Conservation (phyloP, 2,113 vertebrate species). For the Heterotis niloticus region DNA sequence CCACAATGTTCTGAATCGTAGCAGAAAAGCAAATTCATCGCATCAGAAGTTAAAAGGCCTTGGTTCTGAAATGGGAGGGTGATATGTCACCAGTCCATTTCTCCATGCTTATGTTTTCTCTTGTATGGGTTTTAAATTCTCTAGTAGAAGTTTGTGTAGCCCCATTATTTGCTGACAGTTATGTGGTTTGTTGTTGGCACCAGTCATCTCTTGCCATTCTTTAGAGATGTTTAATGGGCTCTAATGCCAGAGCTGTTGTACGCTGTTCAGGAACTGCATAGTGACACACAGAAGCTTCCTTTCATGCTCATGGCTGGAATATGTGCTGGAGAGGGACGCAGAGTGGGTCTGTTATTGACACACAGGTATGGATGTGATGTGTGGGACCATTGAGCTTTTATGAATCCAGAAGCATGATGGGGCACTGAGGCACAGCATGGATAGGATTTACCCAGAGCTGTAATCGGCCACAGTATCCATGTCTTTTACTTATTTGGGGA, state of each 20-base stretch:
- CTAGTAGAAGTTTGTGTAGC: neutral
- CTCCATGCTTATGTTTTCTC: neutral
- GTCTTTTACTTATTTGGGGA: neutral
- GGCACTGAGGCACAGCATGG: neutral
- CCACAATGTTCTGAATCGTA: no score
- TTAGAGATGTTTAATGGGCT: neutral
- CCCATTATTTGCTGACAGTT: neutral
- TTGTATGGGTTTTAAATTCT: neutral
- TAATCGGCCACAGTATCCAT: slow-evolving; percentile 23
- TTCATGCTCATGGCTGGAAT: neutral
- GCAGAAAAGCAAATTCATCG: no score
- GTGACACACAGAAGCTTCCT: neutral
- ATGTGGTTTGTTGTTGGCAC: neutral
- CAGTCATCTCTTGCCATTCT: neutral
- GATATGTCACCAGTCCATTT: no score
- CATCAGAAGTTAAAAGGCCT: no score
- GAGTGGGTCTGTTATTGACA: slow-evolving; percentile 5
- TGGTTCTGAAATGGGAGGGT: no score
- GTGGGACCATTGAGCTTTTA: neutral
- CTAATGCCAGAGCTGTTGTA: neutral
- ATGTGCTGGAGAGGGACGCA: neutral
- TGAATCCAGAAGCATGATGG: neutral
- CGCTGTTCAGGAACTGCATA: neutral
- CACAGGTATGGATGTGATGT: slow-evolving; percentile 20
- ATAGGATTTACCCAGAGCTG: neutral